Evolutionary conservation across 2,797 vertebrate genomes (phyloP), one percentile per base, ranked within the genome.

Genomic region (Pelochelys cantorii): DNA sequence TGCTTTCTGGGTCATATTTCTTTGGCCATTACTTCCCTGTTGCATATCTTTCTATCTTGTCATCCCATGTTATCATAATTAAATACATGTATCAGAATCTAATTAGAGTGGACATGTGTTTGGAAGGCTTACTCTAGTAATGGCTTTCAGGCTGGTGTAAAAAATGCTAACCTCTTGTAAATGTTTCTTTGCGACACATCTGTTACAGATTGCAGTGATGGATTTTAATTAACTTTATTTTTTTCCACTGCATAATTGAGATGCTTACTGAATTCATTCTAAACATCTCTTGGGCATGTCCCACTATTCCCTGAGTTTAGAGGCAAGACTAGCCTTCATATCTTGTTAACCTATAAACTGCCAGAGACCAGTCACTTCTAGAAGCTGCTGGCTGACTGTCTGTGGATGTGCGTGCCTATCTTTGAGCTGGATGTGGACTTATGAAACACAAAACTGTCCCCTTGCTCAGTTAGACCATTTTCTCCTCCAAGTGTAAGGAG

Each of bases 211-310:
- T 96, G 90, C 34, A 57, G 53, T 34, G 52, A 86, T 95, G 96
- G 85, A 88, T 84, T 94, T 97, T 97, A 97, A 94, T 84, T 95
- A 96, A 91, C 91, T 96, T 82, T 85, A 86, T 94, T 87, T 96
- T 92, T 96, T 94, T 96, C 94, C 79, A 95, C 91, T 97, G 90
- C 90, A 96, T 97, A 95, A 95, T 95, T 97, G 91, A 97, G 84
- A 96, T 94, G 96, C 94, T 86, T 96, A 95, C 97, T 97, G 48
- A 95, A 92, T 84, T 94, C 37, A 6, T n/a, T 42, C 85, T 71
- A 92, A 92, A 55, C 17, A 7, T 91, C 92, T 81, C 85, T 86
- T 42, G 83, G 78, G 91, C 80, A 37, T 79, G 94, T 96, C n/a
- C 11, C 34, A 83, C 93, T 95, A 74, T 86, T 95, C 87, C 84